Evolutionary conservation across 2,113 vertebrate genomes (phyloP), one percentile per base, ranked within the genome.

Genomic region (Jacana jacana): DNA sequence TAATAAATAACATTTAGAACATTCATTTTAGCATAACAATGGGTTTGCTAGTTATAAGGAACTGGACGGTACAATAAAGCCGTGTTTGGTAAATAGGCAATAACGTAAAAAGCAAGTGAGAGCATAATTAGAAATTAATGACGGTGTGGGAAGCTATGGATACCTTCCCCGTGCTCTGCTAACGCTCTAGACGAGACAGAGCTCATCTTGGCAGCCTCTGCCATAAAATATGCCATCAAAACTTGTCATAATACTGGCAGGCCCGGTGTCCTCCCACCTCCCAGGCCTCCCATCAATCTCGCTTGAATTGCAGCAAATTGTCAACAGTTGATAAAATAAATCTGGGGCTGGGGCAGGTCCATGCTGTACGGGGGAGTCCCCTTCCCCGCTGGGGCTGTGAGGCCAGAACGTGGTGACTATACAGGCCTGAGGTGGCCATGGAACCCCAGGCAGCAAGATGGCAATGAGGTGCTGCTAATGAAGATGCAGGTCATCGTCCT

Each of bases 1-100:
- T 97, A 94, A 96, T 97, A 97, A 97, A 97, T 97, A 97, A 96
- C 94, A 77, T 96, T 97, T 95, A 86, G 94, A 95, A 95, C 79
- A 66, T 88, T 97, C 65, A 35, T 93, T 97, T 97, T 97, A 93
- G 86, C 97, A 97, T 97, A 96, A 97, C 94, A 96, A 96, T 96
- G 93, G 95, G 75, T 84, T 90, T 89, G 91, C 66, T 91, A 78
- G 66, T 96, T 96, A 94, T 93, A 93, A 97, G 93, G 95, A 84
- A 83, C 95, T 91, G 91, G 87, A 73, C 5, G 5, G 91, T 71
- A 81, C 92, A 77, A 65, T 86, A 71, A 85, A 89, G 82, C 89
- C 58, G 42, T 91, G 71, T 88, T 96, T 95, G 94, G 96, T 97
- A 96, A 97, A 96, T 95, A 96, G 94, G 95, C 81, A 88, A 85